These are phyloP conservation scores for Mastigias papua DNA, from an alignment of 30 jellyfish, hydroid and myxozoan genomes.

Conservation along the genomic window DNA sequence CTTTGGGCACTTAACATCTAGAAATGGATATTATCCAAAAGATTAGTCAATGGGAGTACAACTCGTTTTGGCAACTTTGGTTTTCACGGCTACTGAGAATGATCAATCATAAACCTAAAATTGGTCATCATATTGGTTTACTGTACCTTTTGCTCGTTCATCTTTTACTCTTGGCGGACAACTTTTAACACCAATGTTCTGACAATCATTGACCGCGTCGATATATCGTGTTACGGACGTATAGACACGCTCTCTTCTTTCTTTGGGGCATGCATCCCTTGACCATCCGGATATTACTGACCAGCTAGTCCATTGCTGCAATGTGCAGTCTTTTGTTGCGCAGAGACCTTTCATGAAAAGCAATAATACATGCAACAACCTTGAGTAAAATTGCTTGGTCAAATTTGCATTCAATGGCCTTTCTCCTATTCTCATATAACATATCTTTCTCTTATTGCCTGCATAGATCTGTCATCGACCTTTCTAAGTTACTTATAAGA, in stretches of 20 bases:
- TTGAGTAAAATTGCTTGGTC: background rate
- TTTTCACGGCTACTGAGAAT: background rate
- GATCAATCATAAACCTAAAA: background rate
- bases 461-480: too few species aligned
- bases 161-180: constrained; percentile 60
- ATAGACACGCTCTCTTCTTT: constrained; percentile 38
- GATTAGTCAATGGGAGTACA: background rate
- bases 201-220: constrained; percentile 53
- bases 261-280: constrained; percentile 68
- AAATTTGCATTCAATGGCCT: background rate
- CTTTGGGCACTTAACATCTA: constrained; percentile 66
- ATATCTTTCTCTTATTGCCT: too few species aligned
- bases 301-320: constrained; percentile 75
- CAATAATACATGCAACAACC: background rate
- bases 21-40: background rate
- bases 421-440: too few species aligned
- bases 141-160: constrained; percentile 55
- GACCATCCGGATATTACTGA: constrained; percentile 25
- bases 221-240: constrained; percentile 16
- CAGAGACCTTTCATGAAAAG: constrained; percentile 25
- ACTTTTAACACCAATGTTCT: constrained; percentile 62
- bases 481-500: too few species aligned
- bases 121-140: background rate
- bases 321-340: constrained; percentile 46
- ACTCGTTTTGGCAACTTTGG: background rate